Percentiles rank a stretch among this genome's conserved stretches.
Evolutionary conservation across 2,113 vertebrate species (phyloP).

Genomic region (Ophiodon elongatus): DNA sequence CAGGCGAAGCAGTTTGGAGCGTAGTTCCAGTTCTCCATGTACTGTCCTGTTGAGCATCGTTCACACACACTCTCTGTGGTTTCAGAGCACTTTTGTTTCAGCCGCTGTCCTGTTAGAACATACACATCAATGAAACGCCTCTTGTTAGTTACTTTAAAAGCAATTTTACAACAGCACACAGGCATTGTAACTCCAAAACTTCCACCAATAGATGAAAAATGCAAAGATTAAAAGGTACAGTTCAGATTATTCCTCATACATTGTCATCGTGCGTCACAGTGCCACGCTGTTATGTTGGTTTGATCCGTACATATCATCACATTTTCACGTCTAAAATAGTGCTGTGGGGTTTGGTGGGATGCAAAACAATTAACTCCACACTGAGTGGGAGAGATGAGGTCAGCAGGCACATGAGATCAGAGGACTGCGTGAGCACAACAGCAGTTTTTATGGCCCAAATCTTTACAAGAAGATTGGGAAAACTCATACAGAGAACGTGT

Average conservation of each 20-base stretch:
- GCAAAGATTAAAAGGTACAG: not conserved
- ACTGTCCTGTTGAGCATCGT: conserved; percentile 51
- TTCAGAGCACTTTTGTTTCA: conserved; percentile 7
- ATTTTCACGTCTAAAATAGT: not conserved
- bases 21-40: conserved; percentile 53
- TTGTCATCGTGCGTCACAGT: not conserved
- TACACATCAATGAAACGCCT: not conserved
- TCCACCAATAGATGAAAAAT: not conserved
- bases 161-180: not conserved
- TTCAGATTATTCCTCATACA: not conserved
- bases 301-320: not conserved
- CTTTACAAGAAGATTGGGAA: not conserved
- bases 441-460: not conserved
- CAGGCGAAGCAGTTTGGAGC: conserved; percentile 69
- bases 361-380: conserved; percentile 29
- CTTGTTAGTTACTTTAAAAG: not conserved
- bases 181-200: not conserved
- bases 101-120: conserved; percentile 62
- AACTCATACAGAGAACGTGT: not conserved
- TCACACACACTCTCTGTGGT: conserved; percentile 64
- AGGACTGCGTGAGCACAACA: not conserved
- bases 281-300: not conserved
- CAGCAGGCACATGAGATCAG: conserved; percentile 28
- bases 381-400: conserved; percentile 29
- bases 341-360: not conserved